Percentiles rank a stretch among this genome's conserved stretches.
Evolutionary conservation across 2,113 vertebrate species (phyloP).

Genomic region (Charadrius vociferus): DNA sequence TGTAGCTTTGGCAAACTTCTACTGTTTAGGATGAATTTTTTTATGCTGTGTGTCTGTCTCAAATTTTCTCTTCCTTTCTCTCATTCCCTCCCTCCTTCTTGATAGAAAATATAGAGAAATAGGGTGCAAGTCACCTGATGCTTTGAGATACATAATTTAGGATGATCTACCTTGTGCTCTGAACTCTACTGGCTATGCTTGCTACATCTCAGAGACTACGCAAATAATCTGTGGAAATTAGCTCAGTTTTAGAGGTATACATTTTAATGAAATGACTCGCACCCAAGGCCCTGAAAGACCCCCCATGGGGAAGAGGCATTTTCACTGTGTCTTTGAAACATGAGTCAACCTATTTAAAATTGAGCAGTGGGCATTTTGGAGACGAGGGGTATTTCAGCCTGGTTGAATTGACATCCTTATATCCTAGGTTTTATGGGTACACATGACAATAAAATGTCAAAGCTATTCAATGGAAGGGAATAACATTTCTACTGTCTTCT

Average conservation of each 20-base stretch:
- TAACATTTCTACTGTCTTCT: neutral
- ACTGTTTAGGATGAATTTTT: neutral
- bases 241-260: neutral
- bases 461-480: neutral
- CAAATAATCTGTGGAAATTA: neutral
- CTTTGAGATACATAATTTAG: neutral
- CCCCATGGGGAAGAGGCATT: neutral
- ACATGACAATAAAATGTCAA: neutral
- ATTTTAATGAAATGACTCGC: neutral
- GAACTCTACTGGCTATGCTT: neutral
- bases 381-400: neutral
- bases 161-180: neutral
- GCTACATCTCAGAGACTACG: neutral
- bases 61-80: neutral
- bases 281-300: neutral
- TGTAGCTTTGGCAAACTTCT: neutral
- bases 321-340: neutral
- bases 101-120: neutral
- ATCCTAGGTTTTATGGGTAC: neutral
- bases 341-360: neutral
- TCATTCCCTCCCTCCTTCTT: neutral
- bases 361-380: neutral
- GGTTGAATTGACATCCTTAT: neutral
- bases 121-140: neutral
- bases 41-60: neutral